phyloP scores from a whole-genome alignment of 2,797 vertebrate species.

The Trachurus trachurus region DNA sequence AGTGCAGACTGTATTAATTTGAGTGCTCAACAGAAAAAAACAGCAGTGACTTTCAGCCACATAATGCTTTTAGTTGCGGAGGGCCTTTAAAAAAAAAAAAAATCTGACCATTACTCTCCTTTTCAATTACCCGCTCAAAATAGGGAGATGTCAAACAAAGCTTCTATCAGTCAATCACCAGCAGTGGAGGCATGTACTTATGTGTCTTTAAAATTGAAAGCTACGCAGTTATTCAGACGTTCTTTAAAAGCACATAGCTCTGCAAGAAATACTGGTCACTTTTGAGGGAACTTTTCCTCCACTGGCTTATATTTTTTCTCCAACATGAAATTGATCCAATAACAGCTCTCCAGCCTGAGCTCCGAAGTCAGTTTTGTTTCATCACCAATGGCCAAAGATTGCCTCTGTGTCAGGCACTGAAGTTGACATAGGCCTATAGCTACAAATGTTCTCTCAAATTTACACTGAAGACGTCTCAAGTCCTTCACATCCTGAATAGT shows the following conservation, averaged over 20 bases:
- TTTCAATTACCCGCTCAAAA: conserved; percentile 67
- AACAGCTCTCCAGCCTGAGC: conserved; percentile 22
- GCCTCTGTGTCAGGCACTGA: conserved; percentile 16
- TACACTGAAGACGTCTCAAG: not conserved
- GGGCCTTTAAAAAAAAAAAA: not conserved
- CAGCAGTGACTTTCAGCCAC: conserved; percentile 24
- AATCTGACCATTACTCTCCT: conserved; percentile 36
- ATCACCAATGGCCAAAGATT: conserved; percentile 19
- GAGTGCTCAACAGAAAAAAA: conserved; percentile 14
- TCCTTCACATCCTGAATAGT: not conserved
- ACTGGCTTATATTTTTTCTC: conserved; percentile 33
- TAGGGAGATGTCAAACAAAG: conserved; percentile 69
- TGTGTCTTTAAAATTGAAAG: conserved; percentile 67
- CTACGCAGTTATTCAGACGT: conserved; percentile 59
- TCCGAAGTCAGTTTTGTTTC: conserved; percentile 30
- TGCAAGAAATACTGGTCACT: conserved; percentile 37
- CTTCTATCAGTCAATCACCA: conserved; percentile 69
- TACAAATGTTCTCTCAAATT: not conserved
- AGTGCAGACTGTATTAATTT: conserved; percentile 28
- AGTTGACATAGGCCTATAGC: not conserved
- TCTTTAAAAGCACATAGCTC: conserved; percentile 50
- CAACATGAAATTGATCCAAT: conserved; percentile 39
- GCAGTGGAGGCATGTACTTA: conserved; percentile 47
- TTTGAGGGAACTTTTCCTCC: conserved; percentile 55
- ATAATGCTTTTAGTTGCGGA: conserved; percentile 37